phyloP scores from a whole-genome alignment of 1,140 invertebrate genomes.

The Aphaenogaster ashmeadi region DNA sequence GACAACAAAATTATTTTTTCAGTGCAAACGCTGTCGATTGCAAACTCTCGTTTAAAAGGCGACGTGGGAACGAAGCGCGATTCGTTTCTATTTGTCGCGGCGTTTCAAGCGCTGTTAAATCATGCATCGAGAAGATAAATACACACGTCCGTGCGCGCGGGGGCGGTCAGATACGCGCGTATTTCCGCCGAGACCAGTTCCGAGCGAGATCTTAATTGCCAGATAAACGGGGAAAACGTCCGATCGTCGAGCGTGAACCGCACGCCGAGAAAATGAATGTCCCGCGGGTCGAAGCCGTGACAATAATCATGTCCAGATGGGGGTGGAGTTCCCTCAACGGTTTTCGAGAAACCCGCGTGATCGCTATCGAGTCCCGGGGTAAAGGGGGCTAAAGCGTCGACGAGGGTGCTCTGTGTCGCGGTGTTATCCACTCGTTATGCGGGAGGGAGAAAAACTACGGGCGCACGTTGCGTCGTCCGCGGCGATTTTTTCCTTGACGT shows the following conservation, averaged over 20 bases:
- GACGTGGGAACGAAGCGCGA: neutral
- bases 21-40: neutral
- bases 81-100: conserved; percentile 48
- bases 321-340: neutral
- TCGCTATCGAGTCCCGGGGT: conserved; percentile 19
- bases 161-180: conserved; percentile 23
- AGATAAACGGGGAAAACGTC: conserved; percentile 76
- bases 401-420: neutral
- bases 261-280: conserved; percentile 56
- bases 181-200: conserved; percentile 5
- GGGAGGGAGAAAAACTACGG: neutral
- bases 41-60: neutral
- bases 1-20: no score
- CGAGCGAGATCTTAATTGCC: conserved; percentile 82
- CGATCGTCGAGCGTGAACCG: conserved; percentile 59
- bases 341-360: conserved; percentile 42
- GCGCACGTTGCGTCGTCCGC: neutral
- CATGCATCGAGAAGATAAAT: conserved; percentile 79
- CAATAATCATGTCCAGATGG: conserved; percentile 54
- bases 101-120: conserved; percentile 73
- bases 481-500: conserved; percentile 65
- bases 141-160: conserved; percentile 20
- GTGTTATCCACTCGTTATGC: neutral
- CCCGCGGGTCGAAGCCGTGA: conserved; percentile 61
- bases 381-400: neutral